Conservation (phyloP, 2,888 invertebrate genomes). For the Choristoneura rosaceana region DNA sequence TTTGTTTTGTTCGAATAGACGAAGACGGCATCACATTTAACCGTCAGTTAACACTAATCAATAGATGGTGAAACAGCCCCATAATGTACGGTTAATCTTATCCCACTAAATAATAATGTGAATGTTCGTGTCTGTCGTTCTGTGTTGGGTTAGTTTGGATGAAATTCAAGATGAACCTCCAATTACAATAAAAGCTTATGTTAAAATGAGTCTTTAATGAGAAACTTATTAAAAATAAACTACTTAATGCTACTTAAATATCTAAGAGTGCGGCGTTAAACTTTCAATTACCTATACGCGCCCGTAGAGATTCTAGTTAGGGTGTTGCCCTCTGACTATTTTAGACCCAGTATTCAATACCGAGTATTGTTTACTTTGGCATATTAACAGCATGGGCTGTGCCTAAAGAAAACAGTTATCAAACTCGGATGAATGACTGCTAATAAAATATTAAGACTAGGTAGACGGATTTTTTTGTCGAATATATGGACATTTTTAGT, state of each 20-base stretch:
- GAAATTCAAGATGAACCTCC: too few species aligned
- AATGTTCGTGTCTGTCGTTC: too few species aligned
- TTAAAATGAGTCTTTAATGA: too few species aligned
- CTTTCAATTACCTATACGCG: neutral
- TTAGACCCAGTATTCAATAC: slow-evolving; percentile 43
- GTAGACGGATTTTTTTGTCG: neutral
- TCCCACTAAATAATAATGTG: too few species aligned
- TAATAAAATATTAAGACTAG: neutral
- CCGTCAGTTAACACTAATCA: too few species aligned
- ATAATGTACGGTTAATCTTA: too few species aligned
- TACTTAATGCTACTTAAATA: neutral
- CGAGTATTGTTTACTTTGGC: slow-evolving; percentile 40
- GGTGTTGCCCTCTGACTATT: slow-evolving; percentile 69
- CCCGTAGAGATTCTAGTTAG: slow-evolving; percentile 45
- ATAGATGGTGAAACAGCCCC: too few species aligned
- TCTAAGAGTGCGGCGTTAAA: neutral
- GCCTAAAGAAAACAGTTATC: slow-evolving; percentile 36
- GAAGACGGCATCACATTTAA: too few species aligned
- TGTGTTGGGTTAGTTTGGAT: too few species aligned
- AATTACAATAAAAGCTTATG: too few species aligned
- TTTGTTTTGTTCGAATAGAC: too few species aligned
- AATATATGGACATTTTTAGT: too few species aligned
- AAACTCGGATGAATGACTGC: slow-evolving; percentile 23
- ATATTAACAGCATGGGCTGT: slow-evolving; percentile 35
- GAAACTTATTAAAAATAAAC: neutral